phyloP scores from a whole-genome alignment of 1,140 invertebrate species.

The Penaeus chinensis region DNA sequence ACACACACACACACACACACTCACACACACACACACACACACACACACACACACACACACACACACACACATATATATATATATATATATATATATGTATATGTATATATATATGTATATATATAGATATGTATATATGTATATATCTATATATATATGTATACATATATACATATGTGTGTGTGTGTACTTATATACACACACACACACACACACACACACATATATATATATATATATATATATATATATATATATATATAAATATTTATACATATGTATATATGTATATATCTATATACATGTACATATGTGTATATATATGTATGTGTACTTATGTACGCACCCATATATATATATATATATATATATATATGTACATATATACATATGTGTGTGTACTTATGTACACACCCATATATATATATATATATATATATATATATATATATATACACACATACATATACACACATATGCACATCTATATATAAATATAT shows the following conservation, averaged over 20 bases:
- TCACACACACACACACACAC: background rate
- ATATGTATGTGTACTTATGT: background rate
- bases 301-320: background rate
- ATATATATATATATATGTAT: no score
- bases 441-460: slow-evolving; percentile 10
- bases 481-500: background rate
- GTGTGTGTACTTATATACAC: background rate
- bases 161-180: background rate
- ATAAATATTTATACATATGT: background rate
- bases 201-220: background rate
- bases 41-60: background rate
- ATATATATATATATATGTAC: background rate
- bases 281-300: no score
- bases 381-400: no score
- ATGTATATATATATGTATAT: no score
- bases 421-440: background rate
- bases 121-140: no score
- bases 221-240: background rate
- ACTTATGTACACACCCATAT: background rate
- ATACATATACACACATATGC: background rate
- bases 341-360: background rate
- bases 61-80: background rate
- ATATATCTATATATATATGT: background rate
- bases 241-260: background rate
- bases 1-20: background rate